Conservation (phyloP, 2,113 vertebrate genomes). For the Lucifuga dentata region DNA sequence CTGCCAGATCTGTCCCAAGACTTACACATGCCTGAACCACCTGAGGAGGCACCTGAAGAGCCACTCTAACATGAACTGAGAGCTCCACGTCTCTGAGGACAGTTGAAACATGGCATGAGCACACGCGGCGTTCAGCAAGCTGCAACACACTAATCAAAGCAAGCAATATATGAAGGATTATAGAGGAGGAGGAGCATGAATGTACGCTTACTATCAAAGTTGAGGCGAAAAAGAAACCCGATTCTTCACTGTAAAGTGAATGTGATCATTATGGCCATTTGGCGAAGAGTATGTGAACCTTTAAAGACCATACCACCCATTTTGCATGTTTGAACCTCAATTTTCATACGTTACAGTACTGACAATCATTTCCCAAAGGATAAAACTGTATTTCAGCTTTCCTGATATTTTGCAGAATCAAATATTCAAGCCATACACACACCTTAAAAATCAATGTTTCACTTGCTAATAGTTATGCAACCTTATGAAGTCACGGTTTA, state of each 20-base stretch:
- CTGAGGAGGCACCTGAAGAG: conserved; percentile 81
- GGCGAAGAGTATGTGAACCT: neutral
- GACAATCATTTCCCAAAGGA: too few species aligned
- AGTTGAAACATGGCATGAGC: conserved; percentile 9
- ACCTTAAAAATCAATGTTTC: too few species aligned
- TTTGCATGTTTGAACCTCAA: too few species aligned
- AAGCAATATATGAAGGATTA: conserved; percentile 39
- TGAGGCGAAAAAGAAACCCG: neutral
- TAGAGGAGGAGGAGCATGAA: neutral
- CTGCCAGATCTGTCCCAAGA: conserved; percentile 81
- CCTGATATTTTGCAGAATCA: too few species aligned
- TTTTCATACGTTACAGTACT: too few species aligned
- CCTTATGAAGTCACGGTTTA: too few species aligned
- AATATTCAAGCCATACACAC: too few species aligned
- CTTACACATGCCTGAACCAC: conserved; percentile 82
- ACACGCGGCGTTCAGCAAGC: neutral
- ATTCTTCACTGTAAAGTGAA: conserved; percentile 21
- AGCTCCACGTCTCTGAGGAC: neutral
- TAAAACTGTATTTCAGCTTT: too few species aligned
- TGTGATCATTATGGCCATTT: neutral
- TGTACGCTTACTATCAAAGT: conserved; percentile 12
- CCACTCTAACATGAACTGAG: conserved; percentile 73
- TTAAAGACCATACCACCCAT: too few species aligned
- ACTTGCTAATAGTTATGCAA: too few species aligned
- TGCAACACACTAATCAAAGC: conserved; percentile 10